Conservation (phyloP, 2,888 invertebrate genomes). For the Zaprionus lineosus region DNA sequence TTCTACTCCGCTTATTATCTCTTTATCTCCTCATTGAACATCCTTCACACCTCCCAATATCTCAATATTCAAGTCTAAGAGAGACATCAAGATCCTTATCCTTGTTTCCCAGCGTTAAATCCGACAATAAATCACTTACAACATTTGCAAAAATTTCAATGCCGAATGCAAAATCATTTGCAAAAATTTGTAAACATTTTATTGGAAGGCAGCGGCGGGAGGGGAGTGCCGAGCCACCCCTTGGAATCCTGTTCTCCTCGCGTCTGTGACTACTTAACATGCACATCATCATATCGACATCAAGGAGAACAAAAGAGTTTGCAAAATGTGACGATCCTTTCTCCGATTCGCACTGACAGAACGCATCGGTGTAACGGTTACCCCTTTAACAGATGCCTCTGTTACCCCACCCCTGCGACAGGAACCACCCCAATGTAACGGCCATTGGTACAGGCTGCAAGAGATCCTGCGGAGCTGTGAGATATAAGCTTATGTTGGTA, state of each 20-base stretch:
- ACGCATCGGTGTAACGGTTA: conserved; percentile 31
- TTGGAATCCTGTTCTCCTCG: conserved; percentile 33
- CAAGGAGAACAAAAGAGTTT: conserved; percentile 31
- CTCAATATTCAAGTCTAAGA: conserved; percentile 37
- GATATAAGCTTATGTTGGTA: too few species aligned
- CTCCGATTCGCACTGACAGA: conserved; percentile 30
- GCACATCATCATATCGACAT: conserved; percentile 22
- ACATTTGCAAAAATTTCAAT: conserved; percentile 29
- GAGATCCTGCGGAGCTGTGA: too few species aligned
- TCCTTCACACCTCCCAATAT: conserved; percentile 17
- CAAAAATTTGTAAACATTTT: conserved; percentile 75
- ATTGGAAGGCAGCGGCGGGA: conserved; percentile 35
- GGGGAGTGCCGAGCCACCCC: background rate
- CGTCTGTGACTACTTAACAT: conserved; percentile 62
- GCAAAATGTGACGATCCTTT: conserved; percentile 35
- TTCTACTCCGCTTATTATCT: background rate
- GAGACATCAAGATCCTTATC: conserved; percentile 36
- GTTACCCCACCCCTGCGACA: background rate
- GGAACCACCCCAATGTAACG: conserved; percentile 32
- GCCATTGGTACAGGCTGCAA: background rate
- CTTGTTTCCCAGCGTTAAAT: conserved; percentile 35
- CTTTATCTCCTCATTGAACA: background rate
- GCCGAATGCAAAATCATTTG: conserved; percentile 68
- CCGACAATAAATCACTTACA: conserved; percentile 53
- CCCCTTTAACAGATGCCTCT: conserved; percentile 24